Evolutionary conservation across 2,797 vertebrate genomes (phyloP), one percentile per base, ranked within the genome.

Genomic region (Chloroceryle amazona): DNA sequence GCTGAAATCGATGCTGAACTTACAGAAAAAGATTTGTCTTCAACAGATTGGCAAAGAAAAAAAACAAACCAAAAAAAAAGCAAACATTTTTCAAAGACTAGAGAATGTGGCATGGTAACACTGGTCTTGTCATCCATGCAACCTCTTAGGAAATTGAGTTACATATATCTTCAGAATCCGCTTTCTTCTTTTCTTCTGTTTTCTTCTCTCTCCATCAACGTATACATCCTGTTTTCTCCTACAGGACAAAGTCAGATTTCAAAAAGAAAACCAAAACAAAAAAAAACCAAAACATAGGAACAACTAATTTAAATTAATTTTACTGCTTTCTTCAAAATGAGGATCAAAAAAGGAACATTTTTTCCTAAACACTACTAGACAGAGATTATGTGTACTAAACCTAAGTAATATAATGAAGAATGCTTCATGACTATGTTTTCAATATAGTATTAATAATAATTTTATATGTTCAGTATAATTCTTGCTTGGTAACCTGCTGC

Each of bases 321-420:
- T 31, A 33, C 37, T n/a, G 3, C 67, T 89, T 80, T 78, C 23
- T 62, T 66, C 19, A 62, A 88, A 89, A 79, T 18, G 0, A 2
- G 1, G 10, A 4, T 66, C 3, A 75, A 51, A 76, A 61, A 46
- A 16, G 2, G 0, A 3, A 9, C 0, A 10, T 46, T 66, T 88
- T 81, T 75, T 31, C 9, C 25, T 72, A 72, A 76, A 7, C 5
- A 25, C 6, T 23, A 58, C 3, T 63, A 49, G 23, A 41, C 9
- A 71, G 12, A 71, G 12, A 23, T 65, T 49, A 20, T 62, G 65
- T 22, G 16, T 37, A 63, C 26, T 72, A 54, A 75, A 54, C 6
- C 26, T 81, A 94, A 71, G 26, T 3, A 82, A 46, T 47, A 51
- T 58, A 84, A 86, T 55, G 6, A 83, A 62, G 3, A 26, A 41